Conservation (phyloP, 1,140 invertebrate species). For the Zeugodacus cucurbitae region DNA sequence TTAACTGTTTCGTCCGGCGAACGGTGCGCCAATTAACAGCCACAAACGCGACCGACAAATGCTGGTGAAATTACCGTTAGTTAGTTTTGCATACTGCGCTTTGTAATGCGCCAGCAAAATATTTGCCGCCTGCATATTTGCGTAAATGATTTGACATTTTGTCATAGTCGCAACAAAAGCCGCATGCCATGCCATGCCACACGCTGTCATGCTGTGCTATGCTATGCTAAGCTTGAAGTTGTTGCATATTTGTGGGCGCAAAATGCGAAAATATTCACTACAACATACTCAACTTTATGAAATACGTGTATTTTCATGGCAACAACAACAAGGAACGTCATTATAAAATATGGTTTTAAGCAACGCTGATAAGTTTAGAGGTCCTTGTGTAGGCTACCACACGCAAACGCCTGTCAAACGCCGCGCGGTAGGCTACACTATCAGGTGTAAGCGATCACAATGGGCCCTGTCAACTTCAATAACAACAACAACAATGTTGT, state of each 20-base stretch:
- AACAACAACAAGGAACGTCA: not conserved
- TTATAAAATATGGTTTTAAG: not conserved
- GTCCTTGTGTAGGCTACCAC: not conserved
- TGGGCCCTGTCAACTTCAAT: not conserved
- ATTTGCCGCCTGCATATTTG: not conserved
- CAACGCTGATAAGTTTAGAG: not conserved
- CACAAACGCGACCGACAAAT: not conserved
- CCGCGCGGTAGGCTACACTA: not conserved
- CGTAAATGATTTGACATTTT: slow-evolving; percentile 28
- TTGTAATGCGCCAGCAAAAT: not conserved
- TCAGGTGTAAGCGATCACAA: not conserved
- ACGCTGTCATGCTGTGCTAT: not conserved
- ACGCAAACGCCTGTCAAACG: not conserved
- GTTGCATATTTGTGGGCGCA: not conserved
- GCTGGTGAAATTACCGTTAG: not conserved
- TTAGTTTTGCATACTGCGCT: not conserved
- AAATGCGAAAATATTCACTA: not conserved
- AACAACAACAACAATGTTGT: not conserved
- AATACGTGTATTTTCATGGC: not conserved
- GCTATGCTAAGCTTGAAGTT: no score
- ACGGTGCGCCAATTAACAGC: not conserved
- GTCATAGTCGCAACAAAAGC: not conserved
- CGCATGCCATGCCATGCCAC: not conserved
- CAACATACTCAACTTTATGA: not conserved
- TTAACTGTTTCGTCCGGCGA: not conserved